Percentiles rank a stretch among this genome's conserved stretches.
Evolutionary conservation across 2,888 invertebrate species (phyloP).

Genomic region (Amblyteles armatorius): DNA sequence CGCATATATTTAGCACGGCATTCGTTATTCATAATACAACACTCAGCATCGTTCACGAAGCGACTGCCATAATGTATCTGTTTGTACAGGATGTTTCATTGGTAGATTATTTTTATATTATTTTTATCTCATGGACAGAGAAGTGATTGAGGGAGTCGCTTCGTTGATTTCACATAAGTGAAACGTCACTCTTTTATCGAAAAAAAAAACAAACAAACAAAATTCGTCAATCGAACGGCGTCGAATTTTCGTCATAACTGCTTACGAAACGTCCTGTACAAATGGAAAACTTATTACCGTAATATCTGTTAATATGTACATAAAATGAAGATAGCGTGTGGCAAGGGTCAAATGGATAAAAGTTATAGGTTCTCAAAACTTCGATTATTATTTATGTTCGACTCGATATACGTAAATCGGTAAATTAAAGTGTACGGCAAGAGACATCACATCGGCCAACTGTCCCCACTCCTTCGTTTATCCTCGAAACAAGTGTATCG

Average conservation of each 20-base stretch:
- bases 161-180: conserved; percentile 35
- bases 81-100: conserved; percentile 71
- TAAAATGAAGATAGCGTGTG: conserved; percentile 75
- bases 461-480: background rate
- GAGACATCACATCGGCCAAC: background rate
- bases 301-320: conserved; percentile 81
- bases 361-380: conserved; percentile 76
- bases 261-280: conserved; percentile 66
- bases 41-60: conserved; percentile 68
- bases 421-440: conserved; percentile 11
- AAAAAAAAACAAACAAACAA: conserved; percentile 16
- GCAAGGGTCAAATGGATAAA: conserved; percentile 75
- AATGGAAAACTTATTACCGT: conserved; percentile 74
- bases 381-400: conserved; percentile 75
- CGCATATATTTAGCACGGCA: conserved; percentile 71
- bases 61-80: conserved; percentile 50
- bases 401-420: conserved; percentile 67
- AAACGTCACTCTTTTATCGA: background rate
- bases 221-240: background rate
- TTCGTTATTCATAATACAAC: conserved; percentile 69
- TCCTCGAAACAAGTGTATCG: conserved; percentile 27
- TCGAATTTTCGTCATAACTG: conserved; percentile 20
- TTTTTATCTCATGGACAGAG: conserved; percentile 29
- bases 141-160: conserved; percentile 9
- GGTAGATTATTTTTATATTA: conserved; percentile 43